phyloP scores from a whole-genome alignment of 92 coral and sea anemone species.

The Umimayanthus chanpuru region DNA sequence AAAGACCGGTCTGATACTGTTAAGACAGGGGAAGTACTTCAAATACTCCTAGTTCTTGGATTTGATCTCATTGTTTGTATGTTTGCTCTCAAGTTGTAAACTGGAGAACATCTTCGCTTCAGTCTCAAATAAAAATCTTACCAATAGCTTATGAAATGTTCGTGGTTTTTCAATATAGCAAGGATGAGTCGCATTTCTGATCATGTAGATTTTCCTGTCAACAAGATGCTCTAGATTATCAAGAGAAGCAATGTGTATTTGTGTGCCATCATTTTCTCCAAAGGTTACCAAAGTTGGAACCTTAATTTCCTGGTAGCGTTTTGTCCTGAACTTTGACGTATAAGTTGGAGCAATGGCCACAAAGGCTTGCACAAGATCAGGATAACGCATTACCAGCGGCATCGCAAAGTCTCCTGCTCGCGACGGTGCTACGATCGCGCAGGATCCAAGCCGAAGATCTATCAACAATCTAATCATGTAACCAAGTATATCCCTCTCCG shows the following conservation, averaged over 20 bases:
- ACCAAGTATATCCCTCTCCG: slow-evolving; percentile 58
- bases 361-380: slow-evolving; percentile 67
- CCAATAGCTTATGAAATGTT: slow-evolving; percentile 74
- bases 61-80: not conserved
- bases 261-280: slow-evolving; percentile 76
- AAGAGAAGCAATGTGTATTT: slow-evolving; percentile 68
- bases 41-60: not conserved
- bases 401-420: slow-evolving; percentile 66
- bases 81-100: not conserved
- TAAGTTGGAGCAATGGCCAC: slow-evolving; percentile 84
- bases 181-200: slow-evolving; percentile 72
- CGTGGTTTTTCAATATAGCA: slow-evolving; percentile 84
- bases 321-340: slow-evolving; percentile 69
- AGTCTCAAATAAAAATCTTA: slow-evolving; percentile 54
- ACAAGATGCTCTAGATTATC: slow-evolving; percentile 78
- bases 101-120: slow-evolving; percentile 13
- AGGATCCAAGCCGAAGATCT: slow-evolving; percentile 50
- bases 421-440: slow-evolving; percentile 79
- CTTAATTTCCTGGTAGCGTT: slow-evolving; percentile 57
- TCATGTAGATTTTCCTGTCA: slow-evolving; percentile 67
- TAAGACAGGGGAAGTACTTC: too few species aligned
- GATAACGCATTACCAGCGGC: slow-evolving; percentile 81
- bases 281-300: slow-evolving; percentile 75
- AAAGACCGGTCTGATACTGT: too few species aligned
- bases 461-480: slow-evolving; percentile 62